Evolutionary conservation across 2,888 invertebrate genomes (phyloP).

Genomic region (Spisula solida): DNA sequence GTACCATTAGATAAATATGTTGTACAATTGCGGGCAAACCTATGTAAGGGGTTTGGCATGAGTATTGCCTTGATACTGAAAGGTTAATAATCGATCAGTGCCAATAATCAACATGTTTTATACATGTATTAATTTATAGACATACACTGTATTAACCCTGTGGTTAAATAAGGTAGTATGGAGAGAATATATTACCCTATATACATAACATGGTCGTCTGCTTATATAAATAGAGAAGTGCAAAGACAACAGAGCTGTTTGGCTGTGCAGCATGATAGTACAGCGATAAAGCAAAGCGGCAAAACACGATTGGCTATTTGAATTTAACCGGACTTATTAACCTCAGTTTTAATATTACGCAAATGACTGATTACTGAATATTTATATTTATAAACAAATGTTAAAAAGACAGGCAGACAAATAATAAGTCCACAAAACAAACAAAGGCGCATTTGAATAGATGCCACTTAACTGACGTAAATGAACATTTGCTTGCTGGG

Average conservation of each 20-base stretch:
- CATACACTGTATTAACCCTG: no score
- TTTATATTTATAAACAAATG: neutral
- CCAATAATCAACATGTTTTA: neutral
- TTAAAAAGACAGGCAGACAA: neutral
- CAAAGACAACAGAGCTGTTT: conserved; percentile 20
- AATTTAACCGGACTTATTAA: neutral
- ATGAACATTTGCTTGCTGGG: no score
- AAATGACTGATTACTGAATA: neutral
- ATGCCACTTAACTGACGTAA: no score
- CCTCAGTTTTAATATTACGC: neutral
- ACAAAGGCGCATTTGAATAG: no score
- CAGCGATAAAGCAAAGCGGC: neutral
- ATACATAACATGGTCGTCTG: neutral
- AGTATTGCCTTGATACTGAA: neutral
- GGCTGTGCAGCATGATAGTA: conserved; percentile 9
- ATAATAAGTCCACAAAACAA: neutral
- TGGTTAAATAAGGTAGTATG: neutral
- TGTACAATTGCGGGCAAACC: neutral
- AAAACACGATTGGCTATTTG: neutral
- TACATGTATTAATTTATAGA: neutral
- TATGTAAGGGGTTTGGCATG: neutral
- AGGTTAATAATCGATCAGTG: neutral
- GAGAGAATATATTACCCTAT: neutral
- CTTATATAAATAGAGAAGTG: conserved; percentile 6
- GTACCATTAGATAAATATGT: no score